These are phyloP conservation scores for Agriopis marginaria DNA, from an alignment of 2,888 invertebrate genomes.

Conservation along the genomic window DNA sequence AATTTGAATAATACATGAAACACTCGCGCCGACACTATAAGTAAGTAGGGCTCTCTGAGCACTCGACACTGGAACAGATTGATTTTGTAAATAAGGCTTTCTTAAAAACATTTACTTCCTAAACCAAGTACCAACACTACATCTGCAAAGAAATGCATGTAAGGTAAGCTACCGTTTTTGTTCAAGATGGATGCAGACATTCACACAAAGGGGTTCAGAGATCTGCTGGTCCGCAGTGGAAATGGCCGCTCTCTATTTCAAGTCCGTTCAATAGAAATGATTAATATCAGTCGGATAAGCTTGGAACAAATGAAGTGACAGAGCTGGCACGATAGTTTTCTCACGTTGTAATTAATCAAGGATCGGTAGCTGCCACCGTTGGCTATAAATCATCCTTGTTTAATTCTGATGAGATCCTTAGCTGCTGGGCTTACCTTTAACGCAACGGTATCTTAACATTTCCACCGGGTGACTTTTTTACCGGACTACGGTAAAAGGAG, in stretches of 20 bases:
- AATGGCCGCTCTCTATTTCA: conserved; percentile 26
- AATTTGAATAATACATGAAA: conserved; percentile 80
- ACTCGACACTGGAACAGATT: conserved; percentile 22
- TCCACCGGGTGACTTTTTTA: no score
- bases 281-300: conserved; percentile 64
- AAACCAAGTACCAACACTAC: not conserved
- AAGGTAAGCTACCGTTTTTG: not conserved
- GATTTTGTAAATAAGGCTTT: conserved; percentile 12
- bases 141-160: not conserved
- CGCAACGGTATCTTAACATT: no score
- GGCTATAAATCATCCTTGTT: conserved; percentile 69
- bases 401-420: conserved; percentile 62
- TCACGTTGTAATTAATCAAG: conserved; percentile 78
- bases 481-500: no score
- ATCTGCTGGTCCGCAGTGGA: conserved; percentile 15
- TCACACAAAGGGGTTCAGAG: conserved; percentile 25
- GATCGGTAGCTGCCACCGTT: conserved; percentile 51
- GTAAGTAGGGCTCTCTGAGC: conserved; percentile 37
- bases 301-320: conserved; percentile 66
- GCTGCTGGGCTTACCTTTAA: no score
- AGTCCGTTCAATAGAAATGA: conserved; percentile 49
- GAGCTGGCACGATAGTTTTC: conserved; percentile 74
- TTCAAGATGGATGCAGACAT: conserved; percentile 16
- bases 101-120: no score
- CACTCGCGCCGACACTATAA: conserved; percentile 51